phyloP scores from a whole-genome alignment of 1,140 invertebrate species.

The Drosophila tsacasi region DNA sequence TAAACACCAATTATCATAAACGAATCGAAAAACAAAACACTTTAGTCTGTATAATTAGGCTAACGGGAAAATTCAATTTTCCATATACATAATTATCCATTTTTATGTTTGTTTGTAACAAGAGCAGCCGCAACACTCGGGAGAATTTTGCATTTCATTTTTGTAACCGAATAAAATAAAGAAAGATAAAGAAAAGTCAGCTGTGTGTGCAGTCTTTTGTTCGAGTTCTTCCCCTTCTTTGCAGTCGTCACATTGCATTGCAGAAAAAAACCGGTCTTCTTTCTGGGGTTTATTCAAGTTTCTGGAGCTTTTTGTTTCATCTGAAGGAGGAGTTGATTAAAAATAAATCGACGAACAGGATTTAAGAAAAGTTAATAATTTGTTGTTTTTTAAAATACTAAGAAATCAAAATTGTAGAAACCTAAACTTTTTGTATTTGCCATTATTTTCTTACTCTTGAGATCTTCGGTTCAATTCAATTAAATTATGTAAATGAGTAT shows the following conservation, averaged over 20 bases:
- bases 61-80: constrained; percentile 38
- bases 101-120: constrained; percentile 50
- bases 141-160: constrained; percentile 60
- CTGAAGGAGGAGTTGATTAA: neutral
- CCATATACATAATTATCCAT: constrained; percentile 11
- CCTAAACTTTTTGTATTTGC: no score
- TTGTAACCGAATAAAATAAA: constrained; percentile 49
- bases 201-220: constrained; percentile 17
- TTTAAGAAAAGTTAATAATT: constrained; percentile 16
- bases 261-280: constrained; percentile 18
- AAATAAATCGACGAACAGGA: neutral
- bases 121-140: constrained; percentile 47
- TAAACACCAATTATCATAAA: constrained; percentile 42
- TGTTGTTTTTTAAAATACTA: constrained; percentile 15
- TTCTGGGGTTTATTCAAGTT: neutral
- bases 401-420: neutral
- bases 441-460: no score
- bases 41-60: constrained; percentile 48
- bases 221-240: neutral
- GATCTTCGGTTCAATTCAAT: no score
- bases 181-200: neutral
- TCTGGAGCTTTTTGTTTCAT: neutral
- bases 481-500: no score
- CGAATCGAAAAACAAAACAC: constrained; percentile 2
- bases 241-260: neutral